These are phyloP conservation scores for Xanthia icteritia DNA, from an alignment of 2,888 invertebrate genomes.

Conservation along the genomic window DNA sequence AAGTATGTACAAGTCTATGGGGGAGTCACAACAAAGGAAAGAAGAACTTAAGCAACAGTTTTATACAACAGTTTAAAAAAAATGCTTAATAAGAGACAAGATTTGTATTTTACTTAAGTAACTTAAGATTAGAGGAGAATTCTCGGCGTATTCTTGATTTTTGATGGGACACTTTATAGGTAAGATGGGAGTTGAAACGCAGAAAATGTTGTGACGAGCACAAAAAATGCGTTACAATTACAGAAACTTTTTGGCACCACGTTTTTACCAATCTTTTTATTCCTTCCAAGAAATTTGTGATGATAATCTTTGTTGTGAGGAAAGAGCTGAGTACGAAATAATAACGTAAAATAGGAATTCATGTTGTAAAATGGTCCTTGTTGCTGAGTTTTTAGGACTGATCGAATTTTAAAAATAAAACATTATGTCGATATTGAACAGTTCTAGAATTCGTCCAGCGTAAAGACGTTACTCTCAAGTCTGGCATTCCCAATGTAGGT, in stretches of 20 bases:
- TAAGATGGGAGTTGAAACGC: slow-evolving; percentile 25
- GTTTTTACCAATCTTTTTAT: slow-evolving; percentile 24
- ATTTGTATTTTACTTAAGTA: slow-evolving; percentile 40
- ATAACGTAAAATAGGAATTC: background rate
- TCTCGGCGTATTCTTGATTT: slow-evolving; percentile 52
- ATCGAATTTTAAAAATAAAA: background rate
- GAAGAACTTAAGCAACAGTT: slow-evolving; percentile 21
- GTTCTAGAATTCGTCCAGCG: background rate
- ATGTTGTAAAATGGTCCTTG: background rate
- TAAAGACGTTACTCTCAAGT: background rate
- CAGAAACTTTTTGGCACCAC: slow-evolving; percentile 32
- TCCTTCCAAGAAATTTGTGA: background rate
- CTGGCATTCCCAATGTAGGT: background rate
- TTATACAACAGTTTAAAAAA: slow-evolving; percentile 1
- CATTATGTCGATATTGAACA: background rate
- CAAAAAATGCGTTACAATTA: slow-evolving; percentile 51
- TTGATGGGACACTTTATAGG: slow-evolving; percentile 51
- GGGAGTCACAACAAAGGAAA: slow-evolving; percentile 9
- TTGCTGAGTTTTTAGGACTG: background rate
- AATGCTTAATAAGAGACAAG: slow-evolving; percentile 43
- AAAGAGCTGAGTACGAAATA: slow-evolving; percentile 9
- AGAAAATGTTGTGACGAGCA: slow-evolving; percentile 31
- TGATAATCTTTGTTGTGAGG: background rate
- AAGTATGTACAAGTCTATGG: background rate
- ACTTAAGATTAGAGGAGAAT: slow-evolving; percentile 46